Evolutionary conservation across 35 echinoderm and acorn worm genomes (phyloP).

Genomic region (Eucidaris tribuloides): DNA sequence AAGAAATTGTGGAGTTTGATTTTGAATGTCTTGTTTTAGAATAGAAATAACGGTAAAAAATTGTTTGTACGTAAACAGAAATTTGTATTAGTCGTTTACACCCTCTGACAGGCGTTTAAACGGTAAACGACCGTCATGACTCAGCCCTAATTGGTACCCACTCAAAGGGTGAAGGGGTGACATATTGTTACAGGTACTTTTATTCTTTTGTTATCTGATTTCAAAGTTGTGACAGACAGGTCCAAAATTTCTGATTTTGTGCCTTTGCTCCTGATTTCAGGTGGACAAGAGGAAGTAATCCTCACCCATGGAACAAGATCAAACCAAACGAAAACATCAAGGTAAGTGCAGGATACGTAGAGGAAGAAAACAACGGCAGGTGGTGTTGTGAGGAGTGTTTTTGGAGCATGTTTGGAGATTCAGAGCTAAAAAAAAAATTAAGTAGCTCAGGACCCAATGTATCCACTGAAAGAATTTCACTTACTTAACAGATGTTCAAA

Average conservation of each 20-base stretch:
- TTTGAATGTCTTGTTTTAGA: too few relatives aligned
- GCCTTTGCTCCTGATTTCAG: slow-evolving; percentile 6
- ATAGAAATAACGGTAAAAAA: too few relatives aligned
- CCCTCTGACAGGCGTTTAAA: too few relatives aligned
- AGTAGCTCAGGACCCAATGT: background rate
- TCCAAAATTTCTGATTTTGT: too few relatives aligned
- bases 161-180: background rate
- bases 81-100: too few relatives aligned
- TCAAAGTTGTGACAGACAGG: too few relatives aligned
- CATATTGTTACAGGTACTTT: background rate
- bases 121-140: too few relatives aligned
- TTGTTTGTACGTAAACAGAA: too few relatives aligned
- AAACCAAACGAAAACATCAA: slow-evolving; percentile 61
- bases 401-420: background rate
- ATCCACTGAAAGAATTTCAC: background rate
- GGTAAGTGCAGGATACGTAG: background rate
- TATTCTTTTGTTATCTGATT: too few relatives aligned
- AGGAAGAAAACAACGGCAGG: background rate
- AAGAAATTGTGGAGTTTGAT: too few relatives aligned
- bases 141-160: background rate
- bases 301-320: slow-evolving; percentile 54
- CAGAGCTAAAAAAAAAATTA: background rate
- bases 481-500: background rate
- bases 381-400: too few relatives aligned
- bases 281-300: slow-evolving; percentile 38